Conservation (phyloP, 2,797 vertebrate genomes). For the Pseudopleuronectes americanus region DNA sequence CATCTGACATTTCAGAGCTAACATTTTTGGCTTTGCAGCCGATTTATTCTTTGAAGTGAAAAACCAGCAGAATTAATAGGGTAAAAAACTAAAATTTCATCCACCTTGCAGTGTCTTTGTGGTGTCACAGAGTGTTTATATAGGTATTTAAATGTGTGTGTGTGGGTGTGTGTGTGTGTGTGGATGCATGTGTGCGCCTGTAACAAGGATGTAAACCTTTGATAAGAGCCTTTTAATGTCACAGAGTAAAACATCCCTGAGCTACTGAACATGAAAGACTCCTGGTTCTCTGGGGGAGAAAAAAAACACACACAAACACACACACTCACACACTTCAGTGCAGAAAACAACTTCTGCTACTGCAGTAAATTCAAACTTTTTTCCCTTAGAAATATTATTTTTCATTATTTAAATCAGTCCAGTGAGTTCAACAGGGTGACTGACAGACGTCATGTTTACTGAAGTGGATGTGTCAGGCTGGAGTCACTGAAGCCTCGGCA, state of each 20-base stretch:
- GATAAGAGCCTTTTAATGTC: conserved; percentile 24
- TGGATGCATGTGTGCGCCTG: too few relatives aligned
- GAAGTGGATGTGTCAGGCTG: background rate
- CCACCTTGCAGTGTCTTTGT: background rate
- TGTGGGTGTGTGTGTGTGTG: background rate
- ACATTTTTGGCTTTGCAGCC: background rate
- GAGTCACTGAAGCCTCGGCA: background rate
- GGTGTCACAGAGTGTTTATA: background rate
- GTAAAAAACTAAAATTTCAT: background rate
- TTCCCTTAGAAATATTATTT: too few relatives aligned
- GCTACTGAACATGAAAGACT: conserved; percentile 30
- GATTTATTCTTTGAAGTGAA: background rate
- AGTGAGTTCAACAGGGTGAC: background rate
- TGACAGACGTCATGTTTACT: background rate
- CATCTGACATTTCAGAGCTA: background rate
- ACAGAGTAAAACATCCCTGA: conserved; percentile 15
- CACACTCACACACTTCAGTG: background rate
- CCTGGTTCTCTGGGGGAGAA: conserved; percentile 11
- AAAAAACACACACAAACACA: background rate
- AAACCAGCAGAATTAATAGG: background rate
- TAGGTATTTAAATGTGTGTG: background rate
- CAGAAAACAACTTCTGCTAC: background rate
- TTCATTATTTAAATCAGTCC: too few relatives aligned
- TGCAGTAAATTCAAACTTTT: background rate
- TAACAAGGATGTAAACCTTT: conserved; percentile 15